Base-by-base conservation (phyloP, 2,888 invertebrate genomes). In the Ormyrus labotus region DNA sequence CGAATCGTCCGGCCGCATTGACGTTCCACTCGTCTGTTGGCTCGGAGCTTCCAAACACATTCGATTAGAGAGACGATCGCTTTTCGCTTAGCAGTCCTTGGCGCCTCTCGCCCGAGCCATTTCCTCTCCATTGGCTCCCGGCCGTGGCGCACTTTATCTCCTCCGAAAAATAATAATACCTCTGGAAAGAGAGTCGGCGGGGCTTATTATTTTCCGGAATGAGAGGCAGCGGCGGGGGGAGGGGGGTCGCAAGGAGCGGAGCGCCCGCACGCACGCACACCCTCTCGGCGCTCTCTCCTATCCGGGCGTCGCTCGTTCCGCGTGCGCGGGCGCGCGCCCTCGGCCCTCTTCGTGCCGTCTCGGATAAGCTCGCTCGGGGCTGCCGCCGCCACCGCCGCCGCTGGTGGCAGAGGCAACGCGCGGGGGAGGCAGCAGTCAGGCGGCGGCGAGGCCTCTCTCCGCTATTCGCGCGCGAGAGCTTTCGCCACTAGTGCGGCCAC, bases 361-460 rank as follows among this genome's bases (percentile, higher is more conserved):
- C 88, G 88, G 83, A n/a, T n/a, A n/a, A 45, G 80, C 68, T 87
- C 88, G 88, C 67, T 10, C 65, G 19, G 48, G 47, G 9, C 61
- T 10, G 67, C 34, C 7, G 45, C 50, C 48, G 6, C 34, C 75
- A 70, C 76, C 84, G 34, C 34, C 75, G 72, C 76, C 84, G 34
- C 34, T 34, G 85, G 84, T 84, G 87, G 84, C 85, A 68, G 61
- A 51, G 50, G 57, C 50, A 13, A 53, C 50, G 47, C 47, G 6
- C 53, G 85, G 85, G 86, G 84, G 84, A 81, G 84, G 82, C 83
- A 84, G 85, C 84, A 34, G 34, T 84, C 83, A 83, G 69, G 83
- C 67, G 34, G 34, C 34, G 34, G 75, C 78, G 75, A 80, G 84
- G 11, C 58, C 84, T 34, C 34, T 34, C 82, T 84, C 82, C 84